A percentile compares a stretch with the other conserved stretches of the same genome.
Evolutionary conservation across 2,113 vertebrate genomes (phyloP).

Genomic region (Ceratotherium simum): DNA sequence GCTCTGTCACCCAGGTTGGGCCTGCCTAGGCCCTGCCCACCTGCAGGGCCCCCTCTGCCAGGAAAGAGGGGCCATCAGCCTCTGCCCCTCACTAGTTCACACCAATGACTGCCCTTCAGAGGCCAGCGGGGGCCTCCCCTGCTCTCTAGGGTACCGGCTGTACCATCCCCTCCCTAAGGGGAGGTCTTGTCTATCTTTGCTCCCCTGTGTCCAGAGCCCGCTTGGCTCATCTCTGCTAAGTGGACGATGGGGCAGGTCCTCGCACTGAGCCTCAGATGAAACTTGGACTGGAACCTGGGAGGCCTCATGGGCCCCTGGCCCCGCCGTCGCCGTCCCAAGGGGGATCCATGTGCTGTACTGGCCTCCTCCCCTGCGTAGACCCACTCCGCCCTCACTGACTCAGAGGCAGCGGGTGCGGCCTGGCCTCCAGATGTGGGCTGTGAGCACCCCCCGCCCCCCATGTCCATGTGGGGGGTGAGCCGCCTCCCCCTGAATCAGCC

Average conservation of each 20-base stretch:
- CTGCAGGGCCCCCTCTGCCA: no score
- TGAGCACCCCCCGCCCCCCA: not conserved
- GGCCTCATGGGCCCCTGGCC: not conserved
- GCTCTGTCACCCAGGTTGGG: not conserved
- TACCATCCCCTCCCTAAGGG: not conserved
- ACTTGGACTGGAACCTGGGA: not conserved
- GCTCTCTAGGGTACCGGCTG: not conserved
- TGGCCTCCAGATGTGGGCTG: slow-evolving; percentile 68
- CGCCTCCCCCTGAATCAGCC: not conserved
- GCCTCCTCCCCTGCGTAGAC: not conserved
- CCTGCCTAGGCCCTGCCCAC: not conserved
- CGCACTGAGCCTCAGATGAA: not conserved
- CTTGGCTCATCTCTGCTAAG: not conserved
- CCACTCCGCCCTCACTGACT: slow-evolving; percentile 41
- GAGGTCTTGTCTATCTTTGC: not conserved
- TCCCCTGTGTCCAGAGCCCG: not conserved
- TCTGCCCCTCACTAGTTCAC: not conserved
- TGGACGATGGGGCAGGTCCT: not conserved
- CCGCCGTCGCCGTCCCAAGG: not conserved
- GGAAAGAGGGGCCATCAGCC: not conserved
- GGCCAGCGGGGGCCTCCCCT: not conserved
- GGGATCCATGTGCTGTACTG: not conserved
- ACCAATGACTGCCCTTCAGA: not conserved
- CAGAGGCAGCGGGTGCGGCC: not conserved
- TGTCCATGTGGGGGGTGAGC: not conserved